A percentile compares a stretch with the other conserved stretches of the same genome.
Evolutionary conservation across 2,113 vertebrate genomes (phyloP).

Genomic region (Bubo scandiacus): DNA sequence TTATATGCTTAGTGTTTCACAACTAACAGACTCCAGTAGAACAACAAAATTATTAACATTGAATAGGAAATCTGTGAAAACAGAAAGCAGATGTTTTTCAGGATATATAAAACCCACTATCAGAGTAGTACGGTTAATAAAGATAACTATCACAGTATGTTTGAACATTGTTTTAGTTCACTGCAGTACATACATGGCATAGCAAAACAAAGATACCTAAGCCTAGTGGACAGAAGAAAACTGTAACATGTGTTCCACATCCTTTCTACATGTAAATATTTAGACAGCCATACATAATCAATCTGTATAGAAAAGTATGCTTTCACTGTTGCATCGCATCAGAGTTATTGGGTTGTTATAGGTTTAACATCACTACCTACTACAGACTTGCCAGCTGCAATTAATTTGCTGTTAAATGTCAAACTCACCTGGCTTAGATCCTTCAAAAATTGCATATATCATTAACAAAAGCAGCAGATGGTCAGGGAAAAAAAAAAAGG

Average conservation of each 20-base stretch:
- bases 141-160: rapidly evolving
- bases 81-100: background rate
- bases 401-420: background rate
- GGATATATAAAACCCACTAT: background rate
- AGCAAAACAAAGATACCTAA: background rate
- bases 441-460: background rate
- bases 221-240: background rate
- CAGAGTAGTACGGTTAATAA: background rate
- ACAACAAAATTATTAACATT: background rate
- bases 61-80: background rate
- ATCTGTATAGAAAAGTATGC: background rate
- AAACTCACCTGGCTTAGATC: background rate
- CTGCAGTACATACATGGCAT: rapidly evolving
- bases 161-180: background rate
- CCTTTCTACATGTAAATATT: background rate
- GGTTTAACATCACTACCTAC: background rate
- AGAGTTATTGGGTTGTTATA: rapidly evolving
- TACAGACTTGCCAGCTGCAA: background rate
- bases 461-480: background rate
- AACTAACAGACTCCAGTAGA: background rate
- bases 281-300: background rate
- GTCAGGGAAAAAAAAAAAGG: rapidly evolving
- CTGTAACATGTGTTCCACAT: background rate
- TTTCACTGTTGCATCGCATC: background rate
- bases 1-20: background rate